Evolutionary conservation across 2,113 vertebrate genomes (phyloP), one percentile per base, ranked within the genome.

Genomic region (Saiga tatarica): DNA sequence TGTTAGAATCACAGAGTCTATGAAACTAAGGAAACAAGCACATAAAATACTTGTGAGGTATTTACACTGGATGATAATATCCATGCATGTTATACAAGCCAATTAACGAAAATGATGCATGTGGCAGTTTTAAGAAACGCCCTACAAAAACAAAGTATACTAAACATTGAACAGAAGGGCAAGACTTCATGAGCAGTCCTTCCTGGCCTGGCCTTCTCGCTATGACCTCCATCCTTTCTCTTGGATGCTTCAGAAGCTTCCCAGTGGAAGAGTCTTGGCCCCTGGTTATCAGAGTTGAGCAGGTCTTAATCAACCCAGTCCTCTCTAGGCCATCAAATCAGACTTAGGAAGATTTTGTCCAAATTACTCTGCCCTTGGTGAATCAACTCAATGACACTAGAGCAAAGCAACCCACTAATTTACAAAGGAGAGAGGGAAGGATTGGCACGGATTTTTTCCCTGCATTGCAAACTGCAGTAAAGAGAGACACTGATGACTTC

Each of bases 1-100:
- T 87, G 60, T 85, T 96, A 84, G 74, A 94, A 89, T 93, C 82
- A 89, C 10, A 86, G 78, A 95, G 62, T 89, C 45, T 83, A 81
- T 6, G 62, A 85, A 76, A 74, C 83, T 87, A 89, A 88, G 50
- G 53, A 89, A 67, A 89, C 12, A 91, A 89, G 81, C n/a, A 82
- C 82, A 91, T 17, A 84, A 88, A 95, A 91, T 79, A 26, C 45
- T 53, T 26, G 53, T 1, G n/a, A 95, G 79, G 30, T 90, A 79
- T 89, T 95, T 89, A 81, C 17, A 13, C 2, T 36, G 45, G 60
- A 91, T 95, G 96, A 85, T 62, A 78, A 93, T 60, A 91, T 74
- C 76, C 26, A 0, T 59, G 50, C 33, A 26, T 52, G 50, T 67
- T 92, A 30, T 6, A 78, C 53, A 97, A 96, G 88, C 45, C 82